Conservation (phyloP, 2,888 invertebrate genomes). For the Penaeus monodon region DNA sequence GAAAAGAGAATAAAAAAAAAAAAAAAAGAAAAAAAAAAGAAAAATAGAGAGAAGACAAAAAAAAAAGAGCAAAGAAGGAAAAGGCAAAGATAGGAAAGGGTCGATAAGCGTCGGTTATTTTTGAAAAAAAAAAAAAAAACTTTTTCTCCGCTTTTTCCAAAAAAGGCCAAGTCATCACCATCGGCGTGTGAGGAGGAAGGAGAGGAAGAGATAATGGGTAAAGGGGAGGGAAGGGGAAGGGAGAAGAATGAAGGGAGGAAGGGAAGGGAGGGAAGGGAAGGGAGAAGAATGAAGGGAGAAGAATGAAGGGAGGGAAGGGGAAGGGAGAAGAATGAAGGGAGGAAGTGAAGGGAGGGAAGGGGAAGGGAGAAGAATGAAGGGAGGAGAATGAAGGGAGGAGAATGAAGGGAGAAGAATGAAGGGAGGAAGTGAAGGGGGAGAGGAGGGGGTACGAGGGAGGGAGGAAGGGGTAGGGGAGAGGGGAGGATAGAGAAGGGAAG, state of each 20-base stretch:
- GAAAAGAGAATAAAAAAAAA: too few relatives aligned
- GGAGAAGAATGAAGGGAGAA: neutral
- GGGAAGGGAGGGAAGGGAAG: too few relatives aligned
- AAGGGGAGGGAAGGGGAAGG: constrained; percentile 31
- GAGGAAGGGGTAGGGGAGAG: neutral
- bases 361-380: neutral
- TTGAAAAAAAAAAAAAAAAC: too few relatives aligned
- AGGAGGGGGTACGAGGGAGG: neutral
- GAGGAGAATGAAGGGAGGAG: neutral
- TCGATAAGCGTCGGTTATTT: too few relatives aligned
- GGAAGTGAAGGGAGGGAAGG: neutral
- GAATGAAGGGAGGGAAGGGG: neutral
- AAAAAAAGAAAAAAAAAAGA: too few relatives aligned
- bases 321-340: neutral
- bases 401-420: neutral
- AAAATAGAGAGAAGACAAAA: too few relatives aligned
- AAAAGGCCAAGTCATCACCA: too few relatives aligned
- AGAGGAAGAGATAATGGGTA: neutral
- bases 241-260: neutral
- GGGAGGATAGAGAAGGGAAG: neutral
- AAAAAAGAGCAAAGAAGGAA: too few relatives aligned
- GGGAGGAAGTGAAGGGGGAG: neutral
- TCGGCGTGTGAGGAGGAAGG: neutral
- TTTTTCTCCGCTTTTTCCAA: too few relatives aligned
- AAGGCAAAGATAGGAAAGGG: too few relatives aligned